A percentile compares a stretch with the other conserved stretches of the same genome.
These are phyloP conservation scores for Diachasma alloeum DNA, from an alignment of 1,140 invertebrate genomes.

Conservation along the genomic window DNA sequence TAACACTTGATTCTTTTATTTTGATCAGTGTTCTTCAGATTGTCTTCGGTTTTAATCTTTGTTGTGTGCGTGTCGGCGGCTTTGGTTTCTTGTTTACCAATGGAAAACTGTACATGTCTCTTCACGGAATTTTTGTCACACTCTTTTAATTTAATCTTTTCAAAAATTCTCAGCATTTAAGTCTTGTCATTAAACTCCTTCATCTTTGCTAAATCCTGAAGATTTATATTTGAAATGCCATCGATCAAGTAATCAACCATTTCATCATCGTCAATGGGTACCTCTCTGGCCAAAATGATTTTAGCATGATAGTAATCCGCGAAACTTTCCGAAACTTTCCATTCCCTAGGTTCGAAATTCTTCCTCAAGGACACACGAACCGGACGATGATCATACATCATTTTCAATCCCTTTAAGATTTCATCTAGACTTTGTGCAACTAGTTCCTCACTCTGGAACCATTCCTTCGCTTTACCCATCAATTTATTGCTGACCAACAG, in stretches of 20 bases:
- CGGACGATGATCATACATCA: constrained; percentile 27
- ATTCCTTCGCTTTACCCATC: constrained; percentile 17
- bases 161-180: constrained; percentile 25
- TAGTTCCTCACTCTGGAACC: constrained; percentile 24
- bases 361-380: constrained; percentile 10
- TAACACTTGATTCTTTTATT: constrained; percentile 10
- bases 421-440: constrained; percentile 10
- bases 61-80: background rate
- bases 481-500: constrained; percentile 22
- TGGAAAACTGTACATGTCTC: background rate
- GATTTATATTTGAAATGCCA: constrained; percentile 20
- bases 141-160: constrained; percentile 17
- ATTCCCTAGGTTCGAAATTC: constrained; percentile 24
- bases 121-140: background rate
- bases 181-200: constrained; percentile 19
- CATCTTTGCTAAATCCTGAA: constrained; percentile 26
- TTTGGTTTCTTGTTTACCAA: background rate
- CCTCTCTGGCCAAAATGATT: constrained; percentile 26
- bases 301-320: constrained; percentile 30
- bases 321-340: constrained; percentile 16
- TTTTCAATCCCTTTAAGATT: constrained; percentile 15
- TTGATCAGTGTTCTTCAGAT: background rate
- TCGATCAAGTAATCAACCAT: constrained; percentile 30
- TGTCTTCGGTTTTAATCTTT: background rate
- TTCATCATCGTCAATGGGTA: constrained; percentile 25